A percentile compares a stretch with the other conserved stretches of the same genome.
Evolutionary conservation across 2,113 vertebrate species (phyloP).

Genomic region (Lophura nycthemera): DNA sequence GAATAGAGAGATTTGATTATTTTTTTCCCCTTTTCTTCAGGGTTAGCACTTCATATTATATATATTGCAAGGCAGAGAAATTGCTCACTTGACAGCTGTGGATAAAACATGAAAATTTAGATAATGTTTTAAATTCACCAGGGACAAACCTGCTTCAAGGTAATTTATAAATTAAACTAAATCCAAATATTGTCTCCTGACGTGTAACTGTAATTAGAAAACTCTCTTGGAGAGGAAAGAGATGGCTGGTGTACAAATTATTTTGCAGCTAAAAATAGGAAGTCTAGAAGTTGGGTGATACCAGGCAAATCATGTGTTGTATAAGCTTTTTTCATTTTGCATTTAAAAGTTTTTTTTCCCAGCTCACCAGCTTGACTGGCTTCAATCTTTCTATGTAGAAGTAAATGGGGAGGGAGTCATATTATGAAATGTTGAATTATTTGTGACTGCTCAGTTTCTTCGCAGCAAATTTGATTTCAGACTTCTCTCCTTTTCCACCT

Average conservation of each 20-base stretch:
- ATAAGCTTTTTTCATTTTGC: neutral
- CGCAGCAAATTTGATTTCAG: neutral
- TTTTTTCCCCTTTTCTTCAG: slow-evolving; percentile 2
- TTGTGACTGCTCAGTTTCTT: slow-evolving; percentile 20
- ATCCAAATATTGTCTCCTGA: slow-evolving; percentile 47
- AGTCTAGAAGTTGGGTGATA: neutral
- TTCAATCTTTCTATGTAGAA: neutral
- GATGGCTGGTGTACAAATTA: neutral
- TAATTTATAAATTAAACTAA: slow-evolving; percentile 65
- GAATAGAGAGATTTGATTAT: neutral
- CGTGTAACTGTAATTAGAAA: slow-evolving; percentile 63
- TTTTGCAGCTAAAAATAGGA: slow-evolving; percentile 24
- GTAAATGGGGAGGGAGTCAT: neutral
- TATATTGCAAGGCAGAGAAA: slow-evolving; percentile 13
- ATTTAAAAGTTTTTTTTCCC: neutral
- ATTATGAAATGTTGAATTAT: neutral
- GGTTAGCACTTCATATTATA: neutral
- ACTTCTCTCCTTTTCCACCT: neutral
- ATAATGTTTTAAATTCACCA: slow-evolving; percentile 21
- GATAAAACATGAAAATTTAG: slow-evolving; percentile 49
- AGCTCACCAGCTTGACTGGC: neutral
- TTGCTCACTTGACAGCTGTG: slow-evolving; percentile 44
- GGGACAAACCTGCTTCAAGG: slow-evolving; percentile 48
- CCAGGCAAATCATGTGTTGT: neutral
- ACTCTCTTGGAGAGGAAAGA: slow-evolving; percentile 37